Conservation (phyloP, 2,888 invertebrate genomes). For the Abrostola tripartita region DNA sequence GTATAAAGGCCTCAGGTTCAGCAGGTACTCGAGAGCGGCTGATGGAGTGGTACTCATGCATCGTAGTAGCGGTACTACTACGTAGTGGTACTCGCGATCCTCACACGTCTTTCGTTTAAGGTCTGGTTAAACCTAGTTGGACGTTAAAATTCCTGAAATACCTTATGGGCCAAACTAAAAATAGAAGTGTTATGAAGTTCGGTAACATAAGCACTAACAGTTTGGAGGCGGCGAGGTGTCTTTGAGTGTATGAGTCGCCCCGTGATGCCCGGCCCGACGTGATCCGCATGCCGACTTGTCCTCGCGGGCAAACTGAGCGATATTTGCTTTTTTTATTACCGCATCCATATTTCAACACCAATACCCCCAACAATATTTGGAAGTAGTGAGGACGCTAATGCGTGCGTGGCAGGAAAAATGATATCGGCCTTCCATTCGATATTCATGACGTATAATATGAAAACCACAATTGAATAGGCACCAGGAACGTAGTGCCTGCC, state of each 20-base stretch:
- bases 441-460: constrained; percentile 63
- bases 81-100: too few species aligned
- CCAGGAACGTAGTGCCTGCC: constrained; percentile 26
- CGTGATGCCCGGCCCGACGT: constrained; percentile 72
- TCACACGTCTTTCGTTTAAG: constrained; percentile 11
- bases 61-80: too few species aligned
- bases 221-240: constrained; percentile 62
- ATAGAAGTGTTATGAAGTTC: constrained; percentile 63
- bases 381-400: constrained; percentile 80
- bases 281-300: constrained; percentile 71
- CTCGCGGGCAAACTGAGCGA: constrained; percentile 72
- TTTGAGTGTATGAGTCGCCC: constrained; percentile 65
- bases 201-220: constrained; percentile 67
- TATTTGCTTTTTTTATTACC: constrained; percentile 85
- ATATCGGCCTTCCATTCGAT: constrained; percentile 70
- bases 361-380: constrained; percentile 81
- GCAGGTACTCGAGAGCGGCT: too few species aligned
- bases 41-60: too few species aligned
- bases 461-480: constrained; percentile 70
- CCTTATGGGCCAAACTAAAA: constrained; percentile 51
- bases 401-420: constrained; percentile 81
- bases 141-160: constrained; percentile 54
- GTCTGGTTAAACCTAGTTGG: constrained; percentile 34
- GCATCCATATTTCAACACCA: constrained; percentile 85
- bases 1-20: too few species aligned